Evolutionary conservation across 2,797 vertebrate species (phyloP).

Genomic region (Sus cebifrons): DNA sequence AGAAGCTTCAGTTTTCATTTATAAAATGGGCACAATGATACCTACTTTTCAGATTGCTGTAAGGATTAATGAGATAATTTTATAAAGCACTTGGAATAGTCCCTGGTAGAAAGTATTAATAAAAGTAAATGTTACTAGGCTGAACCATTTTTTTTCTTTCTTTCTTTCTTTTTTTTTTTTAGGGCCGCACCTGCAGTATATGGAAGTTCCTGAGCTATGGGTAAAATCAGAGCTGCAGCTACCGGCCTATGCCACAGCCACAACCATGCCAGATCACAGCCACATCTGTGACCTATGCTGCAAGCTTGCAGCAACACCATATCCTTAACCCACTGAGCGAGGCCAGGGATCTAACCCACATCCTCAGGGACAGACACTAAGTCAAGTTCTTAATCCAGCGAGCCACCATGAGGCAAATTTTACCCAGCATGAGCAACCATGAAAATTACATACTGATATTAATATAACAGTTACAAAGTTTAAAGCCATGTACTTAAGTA

Average conservation of each 20-base stretch:
- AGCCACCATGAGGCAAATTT: not conserved
- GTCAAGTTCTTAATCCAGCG: too few species aligned
- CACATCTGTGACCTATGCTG: too few species aligned
- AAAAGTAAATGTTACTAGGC: not conserved
- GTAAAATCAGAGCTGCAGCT: too few species aligned
- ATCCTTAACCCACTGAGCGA: too few species aligned
- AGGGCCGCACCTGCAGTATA: too few species aligned
- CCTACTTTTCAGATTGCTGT: not conserved
- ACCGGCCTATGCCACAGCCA: too few species aligned
- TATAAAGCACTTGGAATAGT: constrained; percentile 50
- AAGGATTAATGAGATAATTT: constrained; percentile 66
- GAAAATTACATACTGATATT: not conserved
- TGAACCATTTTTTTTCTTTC: not conserved
- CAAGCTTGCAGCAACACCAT: too few species aligned
- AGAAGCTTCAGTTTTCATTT: not conserved
- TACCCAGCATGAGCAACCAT: not conserved
- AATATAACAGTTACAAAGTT: not conserved
- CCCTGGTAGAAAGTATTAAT: not conserved
- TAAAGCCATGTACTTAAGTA: not conserved
- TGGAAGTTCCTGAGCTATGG: too few species aligned
- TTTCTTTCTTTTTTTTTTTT: too few species aligned
- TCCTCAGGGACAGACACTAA: too few species aligned
- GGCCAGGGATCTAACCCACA: too few species aligned
- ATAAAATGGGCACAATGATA: not conserved
- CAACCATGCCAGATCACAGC: too few species aligned